These are phyloP conservation scores for Dipodomys ordii DNA, from an alignment of 2,113 vertebrate species.

Conservation along the genomic window DNA sequence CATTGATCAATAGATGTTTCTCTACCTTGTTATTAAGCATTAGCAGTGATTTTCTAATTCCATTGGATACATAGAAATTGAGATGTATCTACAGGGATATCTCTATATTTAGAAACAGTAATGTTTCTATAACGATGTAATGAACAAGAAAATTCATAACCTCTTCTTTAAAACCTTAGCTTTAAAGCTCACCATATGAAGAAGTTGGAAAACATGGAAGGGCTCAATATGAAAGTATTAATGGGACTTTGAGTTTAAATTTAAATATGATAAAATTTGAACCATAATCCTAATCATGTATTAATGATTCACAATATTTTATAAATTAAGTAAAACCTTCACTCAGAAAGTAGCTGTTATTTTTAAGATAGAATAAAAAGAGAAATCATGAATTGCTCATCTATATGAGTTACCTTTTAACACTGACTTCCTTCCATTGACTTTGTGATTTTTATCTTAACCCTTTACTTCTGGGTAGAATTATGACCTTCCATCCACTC, in stretches of 20 bases:
- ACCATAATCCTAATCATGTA: neutral
- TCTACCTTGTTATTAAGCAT: neutral
- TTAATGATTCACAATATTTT: neutral
- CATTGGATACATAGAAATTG: neutral
- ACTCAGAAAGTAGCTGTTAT: neutral
- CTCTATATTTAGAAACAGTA: neutral
- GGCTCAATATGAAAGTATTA: neutral
- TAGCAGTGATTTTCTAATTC: constrained; percentile 23
- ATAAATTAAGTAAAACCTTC: constrained; percentile 1
- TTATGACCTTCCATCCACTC: neutral
- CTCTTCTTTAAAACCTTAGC: constrained; percentile 10
- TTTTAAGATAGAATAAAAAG: neutral
- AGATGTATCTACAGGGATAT: neutral
- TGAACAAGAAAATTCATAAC: constrained; percentile 48
- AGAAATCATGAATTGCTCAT: neutral
- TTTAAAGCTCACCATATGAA: neutral
- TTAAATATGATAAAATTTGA: neutral
- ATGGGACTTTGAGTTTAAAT: neutral
- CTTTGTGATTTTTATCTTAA: neutral
- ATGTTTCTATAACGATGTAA: neutral
- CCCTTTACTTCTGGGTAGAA: neutral
- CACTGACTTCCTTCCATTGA: neutral
- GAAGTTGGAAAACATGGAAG: neutral
- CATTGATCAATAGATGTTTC: constrained; percentile 32
- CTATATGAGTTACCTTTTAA: neutral